Percentiles rank a stretch among this genome's conserved stretches.
These are phyloP conservation scores for Rostratula benghalensis DNA, from an alignment of 2,113 vertebrate genomes.

Conservation along the genomic window DNA sequence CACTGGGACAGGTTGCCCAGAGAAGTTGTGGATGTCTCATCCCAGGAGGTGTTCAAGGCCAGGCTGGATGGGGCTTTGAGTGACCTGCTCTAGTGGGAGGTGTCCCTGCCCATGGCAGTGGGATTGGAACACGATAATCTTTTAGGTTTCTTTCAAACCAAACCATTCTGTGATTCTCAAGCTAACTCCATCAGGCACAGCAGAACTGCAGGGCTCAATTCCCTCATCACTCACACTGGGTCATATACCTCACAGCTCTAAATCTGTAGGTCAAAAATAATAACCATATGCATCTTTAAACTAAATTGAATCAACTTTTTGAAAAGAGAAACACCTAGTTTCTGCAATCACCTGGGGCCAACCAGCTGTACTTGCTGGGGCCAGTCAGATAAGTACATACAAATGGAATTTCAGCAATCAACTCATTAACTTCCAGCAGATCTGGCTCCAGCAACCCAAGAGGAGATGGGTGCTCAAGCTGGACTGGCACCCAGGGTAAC, in stretches of 20 bases:
- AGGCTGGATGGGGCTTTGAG: not conserved
- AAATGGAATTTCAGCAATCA: not conserved
- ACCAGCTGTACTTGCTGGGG: not conserved
- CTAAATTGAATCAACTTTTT: not conserved
- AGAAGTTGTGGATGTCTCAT: not conserved
- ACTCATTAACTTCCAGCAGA: not conserved
- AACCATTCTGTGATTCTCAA: not conserved
- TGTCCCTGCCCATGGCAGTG: not conserved
- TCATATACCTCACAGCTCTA: not conserved
- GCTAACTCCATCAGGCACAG: fast-evolving
- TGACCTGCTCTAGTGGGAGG: not conserved
- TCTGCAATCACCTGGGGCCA: not conserved
- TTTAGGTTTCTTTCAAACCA: not conserved
- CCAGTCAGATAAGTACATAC: not conserved
- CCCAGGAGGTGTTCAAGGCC: not conserved
- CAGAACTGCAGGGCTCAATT: not conserved
- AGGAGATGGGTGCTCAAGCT: not conserved
- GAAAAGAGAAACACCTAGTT: not conserved
- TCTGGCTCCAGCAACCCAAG: not conserved
- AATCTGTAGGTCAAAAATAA: not conserved
- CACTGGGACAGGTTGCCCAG: not conserved
- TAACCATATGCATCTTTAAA: not conserved
- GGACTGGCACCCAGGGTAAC: not conserved
- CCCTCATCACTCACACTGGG: not conserved
- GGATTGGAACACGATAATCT: not conserved